phyloP scores from a whole-genome alignment of 2,888 invertebrate genomes.

The Chymomyza caudatula region DNA sequence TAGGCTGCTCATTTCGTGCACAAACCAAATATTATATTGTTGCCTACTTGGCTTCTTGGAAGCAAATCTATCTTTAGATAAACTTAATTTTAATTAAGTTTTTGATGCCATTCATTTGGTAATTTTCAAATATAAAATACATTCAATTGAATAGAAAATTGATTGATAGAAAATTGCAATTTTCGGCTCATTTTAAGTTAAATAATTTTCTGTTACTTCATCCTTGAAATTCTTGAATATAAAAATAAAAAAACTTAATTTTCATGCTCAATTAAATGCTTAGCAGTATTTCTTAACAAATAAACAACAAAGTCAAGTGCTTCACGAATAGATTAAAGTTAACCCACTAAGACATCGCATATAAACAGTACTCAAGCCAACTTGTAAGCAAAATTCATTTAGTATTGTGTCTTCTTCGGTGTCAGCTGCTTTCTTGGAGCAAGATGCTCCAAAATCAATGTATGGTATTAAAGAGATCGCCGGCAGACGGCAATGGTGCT shows the following conservation, averaged over 20 bases:
- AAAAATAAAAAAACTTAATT: neutral
- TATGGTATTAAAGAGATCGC: conserved; percentile 90
- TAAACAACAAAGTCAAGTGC: neutral
- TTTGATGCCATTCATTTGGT: too few relatives aligned
- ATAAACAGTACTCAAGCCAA: neutral
- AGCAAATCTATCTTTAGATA: too few relatives aligned
- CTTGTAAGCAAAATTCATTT: neutral
- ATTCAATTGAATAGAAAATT: too few relatives aligned
- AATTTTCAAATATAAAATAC: too few relatives aligned
- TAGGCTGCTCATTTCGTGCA: too few relatives aligned
- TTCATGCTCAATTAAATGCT: neutral
- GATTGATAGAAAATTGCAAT: too few relatives aligned
- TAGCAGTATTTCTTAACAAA: neutral
- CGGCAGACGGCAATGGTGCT: conserved; percentile 95
- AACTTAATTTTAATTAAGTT: too few relatives aligned
- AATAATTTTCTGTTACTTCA: too few relatives aligned
- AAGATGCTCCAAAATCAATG: conserved; percentile 47
- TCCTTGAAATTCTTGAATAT: too few relatives aligned
- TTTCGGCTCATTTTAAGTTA: too few relatives aligned
- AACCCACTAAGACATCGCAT: neutral
- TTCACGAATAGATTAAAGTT: neutral
- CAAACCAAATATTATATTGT: too few relatives aligned
- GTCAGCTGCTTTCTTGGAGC: neutral
- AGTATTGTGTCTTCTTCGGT: neutral
- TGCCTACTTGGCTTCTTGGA: too few relatives aligned